A percentile compares a stretch with the other conserved stretches of the same genome.
Conservation (phyloP, 2,113 vertebrate genomes). For the Euleptes europaea region DNA sequence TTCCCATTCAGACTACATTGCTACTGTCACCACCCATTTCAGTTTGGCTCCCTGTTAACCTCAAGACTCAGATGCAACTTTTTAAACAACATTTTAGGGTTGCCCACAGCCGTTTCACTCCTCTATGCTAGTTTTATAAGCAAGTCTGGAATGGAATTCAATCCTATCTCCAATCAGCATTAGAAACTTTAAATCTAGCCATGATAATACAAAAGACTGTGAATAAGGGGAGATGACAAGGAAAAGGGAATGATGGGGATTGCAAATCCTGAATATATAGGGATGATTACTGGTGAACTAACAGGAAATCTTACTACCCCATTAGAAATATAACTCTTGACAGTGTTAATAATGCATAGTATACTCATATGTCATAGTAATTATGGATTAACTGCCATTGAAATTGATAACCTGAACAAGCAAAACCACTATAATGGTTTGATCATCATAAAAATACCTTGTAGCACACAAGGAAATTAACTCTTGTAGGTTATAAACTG, state of each 20-base stretch:
- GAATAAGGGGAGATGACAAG: background rate
- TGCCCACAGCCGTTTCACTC: background rate
- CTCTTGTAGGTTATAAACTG: background rate
- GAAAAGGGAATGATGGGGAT: background rate
- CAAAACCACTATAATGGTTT: background rate
- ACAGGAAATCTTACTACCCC: background rate
- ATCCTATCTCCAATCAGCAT: background rate
- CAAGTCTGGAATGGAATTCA: background rate
- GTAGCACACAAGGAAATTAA: background rate
- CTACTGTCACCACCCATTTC: background rate
- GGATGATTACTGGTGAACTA: background rate
- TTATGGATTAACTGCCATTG: background rate
- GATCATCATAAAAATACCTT: background rate
- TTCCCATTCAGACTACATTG: too few species aligned
- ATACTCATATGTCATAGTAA: background rate
- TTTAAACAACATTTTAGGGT: background rate
- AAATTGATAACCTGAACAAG: background rate
- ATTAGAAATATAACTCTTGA: background rate
- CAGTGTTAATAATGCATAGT: background rate
- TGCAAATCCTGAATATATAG: background rate
- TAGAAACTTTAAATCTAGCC: background rate
- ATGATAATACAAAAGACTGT: background rate
- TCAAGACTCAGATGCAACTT: background rate
- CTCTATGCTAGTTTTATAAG: background rate
- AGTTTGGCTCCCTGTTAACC: background rate